Percentiles rank a stretch among this genome's conserved stretches.
These are phyloP conservation scores for Agrilus cyanescens DNA, from an alignment of 2,888 invertebrate genomes.

Conservation along the genomic window DNA sequence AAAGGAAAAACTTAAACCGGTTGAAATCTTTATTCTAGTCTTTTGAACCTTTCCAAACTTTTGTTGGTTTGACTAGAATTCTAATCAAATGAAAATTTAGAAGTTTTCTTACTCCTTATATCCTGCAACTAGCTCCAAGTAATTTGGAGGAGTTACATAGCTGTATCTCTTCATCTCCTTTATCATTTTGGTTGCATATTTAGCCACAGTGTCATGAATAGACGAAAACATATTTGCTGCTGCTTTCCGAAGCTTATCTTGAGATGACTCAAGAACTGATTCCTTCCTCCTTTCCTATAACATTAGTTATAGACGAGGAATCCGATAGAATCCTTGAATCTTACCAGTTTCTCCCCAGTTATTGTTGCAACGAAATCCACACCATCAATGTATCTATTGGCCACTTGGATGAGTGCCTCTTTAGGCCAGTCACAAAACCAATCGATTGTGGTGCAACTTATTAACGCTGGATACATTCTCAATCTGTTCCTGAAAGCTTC, in stretches of 20 bases:
- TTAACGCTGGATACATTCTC: slow-evolving; percentile 77
- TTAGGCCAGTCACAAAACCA: slow-evolving; percentile 87
- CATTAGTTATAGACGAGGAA: slow-evolving; percentile 1
- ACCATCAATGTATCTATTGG: slow-evolving; percentile 64
- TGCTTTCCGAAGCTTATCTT: slow-evolving; percentile 50
- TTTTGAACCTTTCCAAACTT: too few relatives aligned
- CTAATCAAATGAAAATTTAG: not conserved
- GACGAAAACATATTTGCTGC: slow-evolving; percentile 67
- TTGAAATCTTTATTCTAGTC: not conserved
- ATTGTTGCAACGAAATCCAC: slow-evolving; percentile 61
- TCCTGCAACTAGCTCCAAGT: slow-evolving; percentile 71
- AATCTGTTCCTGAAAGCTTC: slow-evolving; percentile 73
- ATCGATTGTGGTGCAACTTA: slow-evolving; percentile 80
- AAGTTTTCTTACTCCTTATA: slow-evolving; percentile 56
- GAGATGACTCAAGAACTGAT: slow-evolving; percentile 30
- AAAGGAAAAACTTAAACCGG: not conserved
- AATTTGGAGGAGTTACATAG: slow-evolving; percentile 84
- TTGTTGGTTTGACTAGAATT: too few relatives aligned
- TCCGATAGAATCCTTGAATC: not conserved
- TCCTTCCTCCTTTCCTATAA: slow-evolving; percentile 28
- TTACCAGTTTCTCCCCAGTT: slow-evolving; percentile 46
- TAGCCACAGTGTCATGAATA: slow-evolving; percentile 72
- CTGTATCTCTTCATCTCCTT: slow-evolving; percentile 67
- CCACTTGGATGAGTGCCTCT: slow-evolving; percentile 81
- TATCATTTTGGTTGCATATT: slow-evolving; percentile 60